Conservation (phyloP, 2,797 vertebrate genomes). For the Echeneis naucrates region DNA sequence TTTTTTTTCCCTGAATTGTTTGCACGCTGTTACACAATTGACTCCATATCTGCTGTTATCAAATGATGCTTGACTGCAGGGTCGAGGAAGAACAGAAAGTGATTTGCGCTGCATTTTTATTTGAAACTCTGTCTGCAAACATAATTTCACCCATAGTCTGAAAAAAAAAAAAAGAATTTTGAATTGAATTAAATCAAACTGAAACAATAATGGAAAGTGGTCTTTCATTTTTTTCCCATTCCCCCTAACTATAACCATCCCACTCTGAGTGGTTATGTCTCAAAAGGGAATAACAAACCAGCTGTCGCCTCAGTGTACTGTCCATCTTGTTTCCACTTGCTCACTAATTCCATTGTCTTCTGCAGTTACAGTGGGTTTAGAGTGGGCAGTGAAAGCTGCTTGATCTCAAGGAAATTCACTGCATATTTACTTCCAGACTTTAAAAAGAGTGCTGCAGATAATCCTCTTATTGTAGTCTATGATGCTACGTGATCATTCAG, state of each 20-base stretch:
- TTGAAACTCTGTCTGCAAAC: slow-evolving; percentile 42
- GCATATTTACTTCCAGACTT: slow-evolving; percentile 42
- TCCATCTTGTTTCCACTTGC: slow-evolving; percentile 44
- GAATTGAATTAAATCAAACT: slow-evolving; percentile 59
- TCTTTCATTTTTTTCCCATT: not conserved
- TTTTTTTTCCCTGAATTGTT: slow-evolving; percentile 11
- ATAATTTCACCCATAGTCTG: slow-evolving; percentile 31
- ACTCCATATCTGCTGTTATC: slow-evolving; percentile 41
- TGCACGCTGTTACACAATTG: slow-evolving; percentile 13
- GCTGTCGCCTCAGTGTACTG: slow-evolving; percentile 33
- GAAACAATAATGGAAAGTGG: slow-evolving; percentile 46
- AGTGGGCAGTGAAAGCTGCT: slow-evolving; percentile 49
- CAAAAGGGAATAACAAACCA: slow-evolving; percentile 38
- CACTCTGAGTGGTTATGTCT: slow-evolving; percentile 47
- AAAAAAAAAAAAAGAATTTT: slow-evolving; percentile 41
- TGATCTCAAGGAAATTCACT: slow-evolving; percentile 42
- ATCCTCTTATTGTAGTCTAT: slow-evolving; percentile 51
- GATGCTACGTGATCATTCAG: slow-evolving; percentile 30
- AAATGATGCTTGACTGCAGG: slow-evolving; percentile 36
- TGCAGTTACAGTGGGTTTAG: slow-evolving; percentile 25
- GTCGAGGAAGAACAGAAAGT: not conserved
- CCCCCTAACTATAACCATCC: slow-evolving; percentile 12
- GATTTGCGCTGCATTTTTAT: slow-evolving; percentile 57
- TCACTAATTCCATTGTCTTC: slow-evolving; percentile 57
- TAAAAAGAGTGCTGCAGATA: slow-evolving; percentile 42